Percentiles rank a stretch among this genome's conserved stretches.
Conservation (phyloP, 1,140 invertebrate genomes). For the Sycophaga agraensis region DNA sequence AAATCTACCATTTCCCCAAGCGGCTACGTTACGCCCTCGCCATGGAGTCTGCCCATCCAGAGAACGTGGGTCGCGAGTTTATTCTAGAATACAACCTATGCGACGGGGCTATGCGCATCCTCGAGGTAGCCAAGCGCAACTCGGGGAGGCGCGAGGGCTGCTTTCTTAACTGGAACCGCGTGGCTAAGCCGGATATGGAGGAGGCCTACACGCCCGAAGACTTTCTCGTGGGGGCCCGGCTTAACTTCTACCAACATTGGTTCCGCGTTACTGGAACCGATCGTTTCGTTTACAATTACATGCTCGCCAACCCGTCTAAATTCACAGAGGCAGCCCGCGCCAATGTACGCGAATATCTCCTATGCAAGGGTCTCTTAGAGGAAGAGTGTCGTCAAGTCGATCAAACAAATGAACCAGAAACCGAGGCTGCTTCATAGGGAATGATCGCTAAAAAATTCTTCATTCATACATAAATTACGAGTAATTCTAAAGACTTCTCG, state of each 20-base stretch:
- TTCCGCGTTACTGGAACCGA: constrained; percentile 71
- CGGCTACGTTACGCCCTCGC: constrained; percentile 67
- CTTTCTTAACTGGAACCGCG: constrained; percentile 67
- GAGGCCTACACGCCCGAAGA: constrained; percentile 67
- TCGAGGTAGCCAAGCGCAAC: constrained; percentile 64
- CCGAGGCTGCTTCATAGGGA: too few relatives aligned
- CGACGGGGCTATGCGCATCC: constrained; percentile 65
- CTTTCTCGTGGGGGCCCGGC: constrained; percentile 67
- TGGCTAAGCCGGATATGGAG: constrained; percentile 64
- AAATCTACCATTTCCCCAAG: constrained; percentile 64
- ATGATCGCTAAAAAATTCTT: too few relatives aligned
- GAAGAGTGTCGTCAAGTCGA: constrained; percentile 32
- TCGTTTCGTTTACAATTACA: constrained; percentile 69
- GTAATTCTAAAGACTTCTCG: too few relatives aligned
- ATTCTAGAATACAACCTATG: constrained; percentile 68
- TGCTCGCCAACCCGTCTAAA: constrained; percentile 69
- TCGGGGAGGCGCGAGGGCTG: constrained; percentile 71
- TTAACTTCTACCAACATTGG: constrained; percentile 66
- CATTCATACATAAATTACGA: too few relatives aligned
- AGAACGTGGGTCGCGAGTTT: constrained; percentile 67
- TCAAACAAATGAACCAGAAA: background rate
- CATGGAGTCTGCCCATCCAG: constrained; percentile 68
- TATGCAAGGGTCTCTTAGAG: constrained; percentile 60
- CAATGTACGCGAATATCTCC: constrained; percentile 65
- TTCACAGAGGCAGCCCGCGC: constrained; percentile 65